Percentiles rank a stretch among this genome's conserved stretches.
Conservation (phyloP, 2,797 vertebrate species). For the Amniataba percoides region DNA sequence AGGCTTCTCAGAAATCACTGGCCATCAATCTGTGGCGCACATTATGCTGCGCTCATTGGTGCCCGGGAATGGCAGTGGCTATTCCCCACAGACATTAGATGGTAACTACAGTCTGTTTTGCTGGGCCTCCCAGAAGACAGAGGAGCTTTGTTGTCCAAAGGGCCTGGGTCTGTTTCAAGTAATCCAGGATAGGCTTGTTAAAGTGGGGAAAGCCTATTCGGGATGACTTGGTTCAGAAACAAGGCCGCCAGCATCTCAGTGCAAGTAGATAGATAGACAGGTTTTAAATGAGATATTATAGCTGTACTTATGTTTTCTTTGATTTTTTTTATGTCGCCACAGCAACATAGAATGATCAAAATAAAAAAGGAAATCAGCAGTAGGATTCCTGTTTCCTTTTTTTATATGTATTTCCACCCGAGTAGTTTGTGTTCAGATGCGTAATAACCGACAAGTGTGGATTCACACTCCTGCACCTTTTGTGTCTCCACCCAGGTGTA, state of each 20-base stretch:
- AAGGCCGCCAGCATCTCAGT: slow-evolving; percentile 75
- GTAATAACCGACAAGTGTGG: background rate
- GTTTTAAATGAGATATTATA: background rate
- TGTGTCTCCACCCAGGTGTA: slow-evolving; percentile 88
- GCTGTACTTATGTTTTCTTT: slow-evolving; percentile 2
- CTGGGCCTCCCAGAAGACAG: slow-evolving; percentile 56
- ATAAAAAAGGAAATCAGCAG: background rate
- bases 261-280: slow-evolving; percentile 11
- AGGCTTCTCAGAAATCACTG: slow-evolving; percentile 83
- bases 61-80: slow-evolving; percentile 35
- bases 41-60: slow-evolving; percentile 52
- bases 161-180: slow-evolving; percentile 94
- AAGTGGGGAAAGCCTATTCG: slow-evolving; percentile 93
- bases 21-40: slow-evolving; percentile 75
- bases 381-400: background rate
- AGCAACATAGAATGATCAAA: background rate
- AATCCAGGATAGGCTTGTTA: slow-evolving; percentile 99
- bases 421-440: background rate
- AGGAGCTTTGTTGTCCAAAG: slow-evolving; percentile 57
- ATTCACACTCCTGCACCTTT: background rate
- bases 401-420: no score
- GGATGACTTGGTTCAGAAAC: slow-evolving; percentile 96
- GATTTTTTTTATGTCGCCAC: background rate
- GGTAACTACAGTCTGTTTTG: slow-evolving; percentile 58
- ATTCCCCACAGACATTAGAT: slow-evolving; percentile 62